These are phyloP conservation scores for Struthidea cinerea DNA, from an alignment of 2,113 vertebrate genomes.

Conservation along the genomic window DNA sequence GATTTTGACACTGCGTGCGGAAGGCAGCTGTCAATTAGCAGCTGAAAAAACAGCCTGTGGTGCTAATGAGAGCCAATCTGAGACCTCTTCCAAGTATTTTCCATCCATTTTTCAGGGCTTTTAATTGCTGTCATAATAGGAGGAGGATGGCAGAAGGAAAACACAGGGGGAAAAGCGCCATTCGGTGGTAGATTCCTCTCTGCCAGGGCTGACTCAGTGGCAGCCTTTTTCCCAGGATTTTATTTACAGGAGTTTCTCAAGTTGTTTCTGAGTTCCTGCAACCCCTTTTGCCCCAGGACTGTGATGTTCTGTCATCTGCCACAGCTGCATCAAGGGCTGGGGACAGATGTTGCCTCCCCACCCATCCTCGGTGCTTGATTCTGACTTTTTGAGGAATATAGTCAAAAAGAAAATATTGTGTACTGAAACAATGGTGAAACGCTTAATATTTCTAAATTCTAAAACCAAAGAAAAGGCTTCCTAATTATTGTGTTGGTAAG, in stretches of 20 bases:
- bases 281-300: background rate
- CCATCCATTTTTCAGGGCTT: constrained; percentile 18
- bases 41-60: constrained; percentile 43
- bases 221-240: background rate
- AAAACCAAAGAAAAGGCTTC: background rate
- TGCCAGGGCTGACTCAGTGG: background rate
- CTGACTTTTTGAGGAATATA: background rate
- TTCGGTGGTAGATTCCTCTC: background rate
- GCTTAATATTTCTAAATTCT: background rate
- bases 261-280: background rate
- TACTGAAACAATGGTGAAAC: background rate
- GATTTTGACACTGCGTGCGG: background rate
- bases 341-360: background rate
- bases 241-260: background rate
- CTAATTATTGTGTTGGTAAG: background rate
- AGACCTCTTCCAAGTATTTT: constrained; percentile 21
- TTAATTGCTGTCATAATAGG: constrained; percentile 30
- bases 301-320: background rate
- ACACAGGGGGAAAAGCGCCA: background rate
- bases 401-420: background rate
- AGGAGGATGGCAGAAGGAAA: constrained; percentile 13
- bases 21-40: constrained; percentile 52
- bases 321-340: background rate
- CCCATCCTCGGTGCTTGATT: background rate
- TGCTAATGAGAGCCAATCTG: constrained; percentile 39